Evolutionary conservation across 2,888 invertebrate genomes (phyloP), one percentile per base, ranked within the genome.

Genomic region (Heliconius hortense): DNA sequence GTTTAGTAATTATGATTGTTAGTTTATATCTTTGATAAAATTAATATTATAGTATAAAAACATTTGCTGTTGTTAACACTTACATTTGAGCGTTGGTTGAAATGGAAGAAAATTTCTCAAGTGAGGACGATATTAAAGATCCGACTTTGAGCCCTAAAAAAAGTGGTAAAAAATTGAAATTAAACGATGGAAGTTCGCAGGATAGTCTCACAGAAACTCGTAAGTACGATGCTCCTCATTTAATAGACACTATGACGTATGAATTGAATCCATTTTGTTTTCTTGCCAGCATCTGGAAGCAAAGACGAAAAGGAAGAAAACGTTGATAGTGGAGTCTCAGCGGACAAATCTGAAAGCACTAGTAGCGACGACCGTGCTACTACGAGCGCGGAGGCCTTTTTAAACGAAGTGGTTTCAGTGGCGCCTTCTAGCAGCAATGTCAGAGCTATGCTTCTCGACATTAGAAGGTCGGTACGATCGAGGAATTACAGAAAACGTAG

Each of bases 151-250:
- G 86, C 77, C 87, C 89, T 56, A 87, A 88, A 85, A 84, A 85
- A 78, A 86, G 89, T 84, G 89, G 89, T 79, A 94, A 94, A 83
- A 94, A 93, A 82, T 78, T 90, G 39, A 94, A 93, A 87, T 82
- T 93, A 74, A 93, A 94, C 81, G 92, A 94, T 82, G 93, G 93
- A 48, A 93, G 92, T 80, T 92, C 93, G 2, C 93, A 93, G 78
- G 91, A 92, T 71, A 92, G 90, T 84, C 83, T 88, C 26, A 89
- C 87, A 81, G 89, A 89, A 75, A 82, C 86, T 85, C 90, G 91
- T 91, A 85, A 86, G 81, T 81, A 77, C 77, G 62, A 43, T 59
- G 75, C 66, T 73, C 68, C 64, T 77, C 21, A n/a, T 78, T 76
- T 39, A 35, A 64, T 48, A 53, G 66, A 62, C 71, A 64, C 31